Percentiles rank a stretch among this genome's conserved stretches.
These are phyloP conservation scores for Myrmophylax atrothorax DNA, from an alignment of 2,113 vertebrate genomes.

Conservation along the genomic window DNA sequence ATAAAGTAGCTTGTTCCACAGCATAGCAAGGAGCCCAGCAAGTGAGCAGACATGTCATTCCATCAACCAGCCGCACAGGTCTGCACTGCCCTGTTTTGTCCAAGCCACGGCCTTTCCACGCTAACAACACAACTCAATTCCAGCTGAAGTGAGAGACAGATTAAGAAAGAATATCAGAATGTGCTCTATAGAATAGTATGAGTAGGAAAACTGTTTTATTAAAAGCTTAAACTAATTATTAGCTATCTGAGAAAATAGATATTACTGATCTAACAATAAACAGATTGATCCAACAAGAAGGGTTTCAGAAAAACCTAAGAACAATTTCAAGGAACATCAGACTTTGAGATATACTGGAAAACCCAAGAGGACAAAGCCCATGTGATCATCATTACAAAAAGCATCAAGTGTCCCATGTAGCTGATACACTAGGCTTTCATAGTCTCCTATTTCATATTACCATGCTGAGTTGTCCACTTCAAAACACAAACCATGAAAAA, in stretches of 20 bases:
- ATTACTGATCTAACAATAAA: not conserved
- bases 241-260: not conserved
- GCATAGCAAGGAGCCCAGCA: not conserved
- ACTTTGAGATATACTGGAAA: not conserved
- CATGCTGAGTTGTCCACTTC: not conserved
- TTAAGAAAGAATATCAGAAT: not conserved
- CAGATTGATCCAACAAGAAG: not conserved
- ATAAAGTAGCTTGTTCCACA: not conserved
- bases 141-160: not conserved
- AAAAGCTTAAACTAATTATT: not conserved
- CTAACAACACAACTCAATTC: not conserved
- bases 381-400: not conserved
- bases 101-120: not conserved
- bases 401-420: not conserved
- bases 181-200: not conserved
- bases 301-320: not conserved
- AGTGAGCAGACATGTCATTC: not conserved
- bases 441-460: not conserved
- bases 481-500: not conserved
- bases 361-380: not conserved
- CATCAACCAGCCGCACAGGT: not conserved
- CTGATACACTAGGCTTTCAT: not conserved
- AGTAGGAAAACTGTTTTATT: not conserved
- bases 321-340: not conserved
- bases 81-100: not conserved